A percentile compares a stretch with the other conserved stretches of the same genome.
Conservation (phyloP, 2,113 vertebrate species). For the Lasiurus borealis region DNA sequence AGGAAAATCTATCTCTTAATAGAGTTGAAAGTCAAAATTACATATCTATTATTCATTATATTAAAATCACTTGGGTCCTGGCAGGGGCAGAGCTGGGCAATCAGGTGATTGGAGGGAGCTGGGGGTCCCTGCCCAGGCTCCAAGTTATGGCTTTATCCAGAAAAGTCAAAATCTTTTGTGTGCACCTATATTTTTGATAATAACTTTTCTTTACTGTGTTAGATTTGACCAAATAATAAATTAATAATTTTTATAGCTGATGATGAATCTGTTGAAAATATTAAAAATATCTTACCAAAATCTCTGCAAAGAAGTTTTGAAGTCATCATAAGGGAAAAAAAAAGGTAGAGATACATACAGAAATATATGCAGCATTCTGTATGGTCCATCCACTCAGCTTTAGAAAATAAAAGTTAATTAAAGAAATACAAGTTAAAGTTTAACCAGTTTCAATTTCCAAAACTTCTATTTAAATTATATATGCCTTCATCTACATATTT, state of each 20-base stretch:
- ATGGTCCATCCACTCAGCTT: neutral
- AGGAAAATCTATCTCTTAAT: neutral
- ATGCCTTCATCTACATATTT: neutral
- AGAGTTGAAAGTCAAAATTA: conserved; percentile 20
- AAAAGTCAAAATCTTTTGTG: conserved; percentile 14
- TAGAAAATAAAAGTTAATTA: neutral
- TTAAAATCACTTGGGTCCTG: conserved; percentile 26
- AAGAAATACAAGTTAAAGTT: neutral
- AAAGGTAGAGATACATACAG: neutral
- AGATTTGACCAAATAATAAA: conserved; percentile 17
- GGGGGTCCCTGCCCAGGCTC: too few species aligned
- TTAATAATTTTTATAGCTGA: neutral
- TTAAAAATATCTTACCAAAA: neutral
- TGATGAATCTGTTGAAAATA: neutral
- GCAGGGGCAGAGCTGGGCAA: too few species aligned
- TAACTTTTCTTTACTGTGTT: conserved; percentile 23
- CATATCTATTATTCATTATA: conserved; percentile 28
- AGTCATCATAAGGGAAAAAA: neutral
- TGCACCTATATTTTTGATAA: conserved; percentile 50
- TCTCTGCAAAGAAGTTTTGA: neutral
- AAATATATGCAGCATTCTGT: neutral
- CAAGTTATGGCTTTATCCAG: conserved; percentile 57
- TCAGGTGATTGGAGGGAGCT: too few species aligned
- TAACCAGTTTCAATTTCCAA: neutral
- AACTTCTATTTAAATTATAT: neutral